Conservation (phyloP, 2,888 invertebrate genomes). For the Ametastegia equiseti region DNA sequence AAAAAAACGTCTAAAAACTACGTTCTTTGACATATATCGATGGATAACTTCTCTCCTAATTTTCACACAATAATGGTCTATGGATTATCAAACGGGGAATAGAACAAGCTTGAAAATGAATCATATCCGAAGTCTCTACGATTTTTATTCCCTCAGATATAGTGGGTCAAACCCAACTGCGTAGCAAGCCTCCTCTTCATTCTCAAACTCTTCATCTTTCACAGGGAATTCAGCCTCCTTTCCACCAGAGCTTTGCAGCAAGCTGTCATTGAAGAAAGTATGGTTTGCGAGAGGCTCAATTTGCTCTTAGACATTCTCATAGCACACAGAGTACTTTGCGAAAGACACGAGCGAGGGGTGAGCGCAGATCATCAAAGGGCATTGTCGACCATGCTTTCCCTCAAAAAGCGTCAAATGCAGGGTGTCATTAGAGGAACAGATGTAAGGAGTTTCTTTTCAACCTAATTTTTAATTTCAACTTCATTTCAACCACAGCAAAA, state of each 20-base stretch:
- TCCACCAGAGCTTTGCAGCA: conserved; percentile 77
- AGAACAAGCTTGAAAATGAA: too few species aligned
- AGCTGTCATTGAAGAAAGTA: conserved; percentile 78
- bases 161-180: too few species aligned
- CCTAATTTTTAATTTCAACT: not conserved
- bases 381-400: conserved; percentile 79
- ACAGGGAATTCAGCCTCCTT: conserved; percentile 77
- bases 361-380: conserved; percentile 81
- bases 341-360: conserved; percentile 80
- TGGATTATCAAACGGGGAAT: too few species aligned
- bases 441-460: conserved; percentile 68
- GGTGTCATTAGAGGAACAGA: conserved; percentile 81
- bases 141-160: too few species aligned
- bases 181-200: too few species aligned
- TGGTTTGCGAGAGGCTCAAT: conserved; percentile 78
- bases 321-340: conserved; percentile 80
- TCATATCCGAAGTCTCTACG: too few species aligned
- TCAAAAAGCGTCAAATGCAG: conserved; percentile 82
- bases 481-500: not conserved
- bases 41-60: too few species aligned
- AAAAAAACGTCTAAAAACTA: too few species aligned
- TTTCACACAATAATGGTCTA: too few species aligned
- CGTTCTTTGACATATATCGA: too few species aligned
- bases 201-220: conserved; percentile 53
- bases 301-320: conserved; percentile 78